Evolutionary conservation across 2,888 invertebrate genomes (phyloP), one percentile per base, ranked within the genome.

Genomic region (Dusona sp.): DNA sequence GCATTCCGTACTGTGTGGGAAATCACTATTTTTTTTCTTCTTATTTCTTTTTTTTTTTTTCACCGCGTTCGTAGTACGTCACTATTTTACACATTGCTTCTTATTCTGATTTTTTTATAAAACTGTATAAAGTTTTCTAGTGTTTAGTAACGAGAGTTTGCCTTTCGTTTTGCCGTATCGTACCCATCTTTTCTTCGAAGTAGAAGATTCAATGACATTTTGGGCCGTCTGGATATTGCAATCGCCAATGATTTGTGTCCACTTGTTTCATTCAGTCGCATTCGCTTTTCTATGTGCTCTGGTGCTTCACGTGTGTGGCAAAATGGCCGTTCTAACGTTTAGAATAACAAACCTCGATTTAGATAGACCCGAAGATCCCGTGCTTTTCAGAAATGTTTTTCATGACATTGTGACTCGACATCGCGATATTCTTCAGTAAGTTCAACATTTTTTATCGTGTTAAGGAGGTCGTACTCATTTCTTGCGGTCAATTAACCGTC

Each of bases 221-320:
- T 84, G 85, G 68, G 19, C 84, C 19, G 68, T 85, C 45, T 86
- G 84, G 80, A 48, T 79, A 36, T 84, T 57, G 65, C 81, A 88
- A 77, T n/a, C 57, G 36, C 79, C 81, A 13, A 48, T 87, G 77
- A 78, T 82, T 9, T 85, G 73, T 25, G 29, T 83, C 22, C 48
- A 74, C 33, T 36, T 82, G 36, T 75, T 80, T 65, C 87, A 84
- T 45, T 22, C 74, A 11, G n/a, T 73, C 65, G 48, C 86, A 13
- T 83, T 87, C 48, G 45, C 78, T 25, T 77, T 81, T 64, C 70
- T 83, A 36, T 54, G 87, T 13, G 48, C 79, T 9, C 65, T 86
- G 29, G 74, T 87, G 3, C 80, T 80, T 25, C 83, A 87, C 65
- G 57, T 84, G 9, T 84, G 84, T 33, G 85, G 79, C 16, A 82